Evolutionary conservation across 2,113 vertebrate species (phyloP).

Genomic region (Platichthys stellatus): DNA sequence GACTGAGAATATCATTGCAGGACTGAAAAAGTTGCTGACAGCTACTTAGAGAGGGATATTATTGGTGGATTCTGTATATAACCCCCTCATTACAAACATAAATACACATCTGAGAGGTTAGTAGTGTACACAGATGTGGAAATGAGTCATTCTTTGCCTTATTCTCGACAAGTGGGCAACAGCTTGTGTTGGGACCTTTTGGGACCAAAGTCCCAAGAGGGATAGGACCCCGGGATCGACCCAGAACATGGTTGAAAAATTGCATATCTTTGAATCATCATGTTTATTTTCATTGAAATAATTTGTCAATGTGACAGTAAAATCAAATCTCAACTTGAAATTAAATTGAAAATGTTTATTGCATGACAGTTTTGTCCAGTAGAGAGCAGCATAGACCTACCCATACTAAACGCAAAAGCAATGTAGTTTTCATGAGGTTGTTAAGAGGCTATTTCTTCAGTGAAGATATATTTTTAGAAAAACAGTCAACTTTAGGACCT

Average conservation of each 20-base stretch:
- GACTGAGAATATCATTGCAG: no score
- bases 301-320: neutral
- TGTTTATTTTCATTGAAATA: neutral
- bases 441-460: no score
- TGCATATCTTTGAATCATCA: no score
- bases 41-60: neutral
- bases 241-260: no score
- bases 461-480: no score
- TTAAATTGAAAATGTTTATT: neutral
- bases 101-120: neutral
- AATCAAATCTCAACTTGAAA: neutral
- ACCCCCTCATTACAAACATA: neutral
- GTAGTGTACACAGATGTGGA: neutral
- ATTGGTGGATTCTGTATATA: neutral
- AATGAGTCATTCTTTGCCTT: neutral
- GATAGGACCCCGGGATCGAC: no score
- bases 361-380: neutral
- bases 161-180: neutral
- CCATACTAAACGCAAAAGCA: neutral
- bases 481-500: neutral
- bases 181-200: no score
- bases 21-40: neutral
- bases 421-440: no score
- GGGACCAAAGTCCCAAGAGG: no score
- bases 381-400: neutral